Evolutionary conservation across 2,797 vertebrate genomes (phyloP).

Genomic region (Fratercula arctica): DNA sequence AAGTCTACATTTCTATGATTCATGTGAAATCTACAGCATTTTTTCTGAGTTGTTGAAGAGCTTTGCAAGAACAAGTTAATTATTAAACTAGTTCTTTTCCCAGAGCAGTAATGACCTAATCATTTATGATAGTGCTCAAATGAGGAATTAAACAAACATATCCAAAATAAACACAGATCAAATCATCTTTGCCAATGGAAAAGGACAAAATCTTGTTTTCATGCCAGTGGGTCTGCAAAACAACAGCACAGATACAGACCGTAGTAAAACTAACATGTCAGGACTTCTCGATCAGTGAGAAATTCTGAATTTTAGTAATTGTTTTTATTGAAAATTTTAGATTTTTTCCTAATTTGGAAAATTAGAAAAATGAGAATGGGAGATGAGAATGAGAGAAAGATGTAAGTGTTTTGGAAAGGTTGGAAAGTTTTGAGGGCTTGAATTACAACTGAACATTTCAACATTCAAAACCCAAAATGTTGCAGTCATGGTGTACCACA

Average conservation of each 20-base stretch:
- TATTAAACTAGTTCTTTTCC: conserved; percentile 36
- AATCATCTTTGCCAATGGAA: background rate
- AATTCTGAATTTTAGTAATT: background rate
- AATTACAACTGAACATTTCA: background rate
- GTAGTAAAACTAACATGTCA: background rate
- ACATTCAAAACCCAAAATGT: background rate
- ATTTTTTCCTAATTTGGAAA: background rate
- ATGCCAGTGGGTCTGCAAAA: background rate
- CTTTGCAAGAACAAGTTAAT: conserved; percentile 25
- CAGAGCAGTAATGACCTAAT: conserved; percentile 26
- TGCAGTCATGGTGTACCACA: background rate
- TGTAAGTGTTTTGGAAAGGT: background rate
- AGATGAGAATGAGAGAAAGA: background rate
- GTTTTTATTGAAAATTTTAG: background rate
- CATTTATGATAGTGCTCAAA: conserved; percentile 9
- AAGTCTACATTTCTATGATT: background rate
- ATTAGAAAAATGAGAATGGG: background rate
- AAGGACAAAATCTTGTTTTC: conserved; percentile 1
- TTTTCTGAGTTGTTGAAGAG: background rate
- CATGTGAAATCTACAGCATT: background rate
- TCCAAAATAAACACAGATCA: conserved; percentile 29
- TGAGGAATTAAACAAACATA: conserved; percentile 35
- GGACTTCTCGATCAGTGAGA: background rate
- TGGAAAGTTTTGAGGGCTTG: background rate
- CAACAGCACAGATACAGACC: background rate